Evolutionary conservation across 23 tunicate species (phyloP).

Genomic region (Botrylloides violaceus): DNA sequence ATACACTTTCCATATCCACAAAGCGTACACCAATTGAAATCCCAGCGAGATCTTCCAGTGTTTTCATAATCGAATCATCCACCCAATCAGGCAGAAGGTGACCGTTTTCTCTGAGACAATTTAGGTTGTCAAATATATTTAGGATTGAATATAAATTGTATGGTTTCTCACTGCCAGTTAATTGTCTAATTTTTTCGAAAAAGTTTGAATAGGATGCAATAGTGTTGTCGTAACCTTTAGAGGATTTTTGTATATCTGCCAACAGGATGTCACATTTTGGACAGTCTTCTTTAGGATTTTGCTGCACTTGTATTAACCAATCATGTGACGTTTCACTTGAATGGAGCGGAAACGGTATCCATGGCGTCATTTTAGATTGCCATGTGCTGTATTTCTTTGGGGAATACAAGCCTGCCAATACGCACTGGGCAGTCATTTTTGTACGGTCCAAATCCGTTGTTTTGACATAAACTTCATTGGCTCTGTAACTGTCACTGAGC

Average conservation of each 20-base stretch:
- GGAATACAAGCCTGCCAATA: slow-evolving; percentile 5
- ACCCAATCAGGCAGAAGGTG: slow-evolving; percentile 1
- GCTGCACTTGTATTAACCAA: neutral
- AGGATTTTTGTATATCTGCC: neutral
- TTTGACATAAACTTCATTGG: slow-evolving; percentile 3
- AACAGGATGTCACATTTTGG: neutral
- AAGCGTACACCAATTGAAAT: slow-evolving; percentile 37
- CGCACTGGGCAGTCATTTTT: slow-evolving; percentile 15
- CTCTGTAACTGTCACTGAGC: neutral
- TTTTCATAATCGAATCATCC: neutral
- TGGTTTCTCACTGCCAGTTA: neutral
- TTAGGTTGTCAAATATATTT: neutral
- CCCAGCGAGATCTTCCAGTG: slow-evolving; percentile 2
- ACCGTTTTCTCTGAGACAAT: neutral
- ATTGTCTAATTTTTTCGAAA: neutral
- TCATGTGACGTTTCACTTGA: neutral
- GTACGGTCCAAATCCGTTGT: slow-evolving; percentile 8
- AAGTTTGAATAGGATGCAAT: neutral
- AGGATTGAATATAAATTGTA: neutral
- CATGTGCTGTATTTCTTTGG: neutral
- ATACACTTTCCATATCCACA: neutral
- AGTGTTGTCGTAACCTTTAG: neutral
- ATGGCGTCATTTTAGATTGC: neutral
- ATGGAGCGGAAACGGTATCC: slow-evolving; percentile 1
- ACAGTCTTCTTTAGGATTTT: slow-evolving; percentile 4